Conservation (phyloP, 2,113 vertebrate species). For the Ciconia maguari region DNA sequence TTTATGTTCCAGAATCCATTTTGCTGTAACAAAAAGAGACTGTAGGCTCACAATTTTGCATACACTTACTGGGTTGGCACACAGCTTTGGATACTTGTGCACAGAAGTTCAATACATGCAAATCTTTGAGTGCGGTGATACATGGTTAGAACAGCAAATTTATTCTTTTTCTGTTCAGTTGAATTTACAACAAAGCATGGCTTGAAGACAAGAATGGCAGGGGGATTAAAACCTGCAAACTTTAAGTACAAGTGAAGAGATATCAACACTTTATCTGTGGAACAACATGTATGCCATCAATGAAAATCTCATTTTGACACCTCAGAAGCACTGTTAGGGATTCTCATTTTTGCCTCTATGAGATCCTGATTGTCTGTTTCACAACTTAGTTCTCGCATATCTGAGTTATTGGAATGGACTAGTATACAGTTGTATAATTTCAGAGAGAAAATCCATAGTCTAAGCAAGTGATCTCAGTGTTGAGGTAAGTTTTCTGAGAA, state of each 20-base stretch:
- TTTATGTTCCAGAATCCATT: neutral
- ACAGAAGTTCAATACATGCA: neutral
- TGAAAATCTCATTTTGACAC: conserved; percentile 43
- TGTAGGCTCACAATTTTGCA: neutral
- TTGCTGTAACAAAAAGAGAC: neutral
- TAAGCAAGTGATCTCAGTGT: neutral
- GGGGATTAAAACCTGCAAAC: neutral
- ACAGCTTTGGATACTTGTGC: neutral
- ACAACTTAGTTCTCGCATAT: conserved; percentile 21
- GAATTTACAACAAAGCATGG: neutral
- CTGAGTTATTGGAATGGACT: conserved; percentile 32
- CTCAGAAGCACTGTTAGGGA: conserved; percentile 20
- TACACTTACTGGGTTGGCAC: neutral
- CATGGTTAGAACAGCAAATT: neutral
- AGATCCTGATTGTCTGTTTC: conserved; percentile 9
- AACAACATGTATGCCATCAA: conserved; percentile 41
- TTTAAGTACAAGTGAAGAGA: neutral
- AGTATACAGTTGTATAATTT: conserved; percentile 13
- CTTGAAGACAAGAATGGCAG: neutral
- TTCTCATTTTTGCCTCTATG: conserved; percentile 53
- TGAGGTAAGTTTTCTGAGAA: conserved; percentile 28
- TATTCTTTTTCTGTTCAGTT: neutral
- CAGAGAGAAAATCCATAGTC: conserved; percentile 14
- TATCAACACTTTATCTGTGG: conserved; percentile 5
- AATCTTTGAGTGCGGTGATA: neutral